Base-by-base conservation (phyloP, 2,888 invertebrate genomes). In the Limnephilus lunatus region DNA sequence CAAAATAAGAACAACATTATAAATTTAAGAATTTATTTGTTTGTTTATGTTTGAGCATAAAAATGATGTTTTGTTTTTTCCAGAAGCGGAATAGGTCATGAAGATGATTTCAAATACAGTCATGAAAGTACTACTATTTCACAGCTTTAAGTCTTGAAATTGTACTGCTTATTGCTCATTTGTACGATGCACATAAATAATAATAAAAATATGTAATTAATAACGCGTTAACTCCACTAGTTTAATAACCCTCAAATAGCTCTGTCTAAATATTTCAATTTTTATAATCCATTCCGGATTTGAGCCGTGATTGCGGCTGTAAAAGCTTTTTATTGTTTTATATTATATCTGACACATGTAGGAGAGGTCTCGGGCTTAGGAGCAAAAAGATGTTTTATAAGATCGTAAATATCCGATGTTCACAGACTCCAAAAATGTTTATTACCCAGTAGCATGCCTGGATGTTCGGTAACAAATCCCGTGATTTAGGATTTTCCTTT, bases 321-420 rank as follows among this genome's bases (percentile, higher is more conserved):
- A 91, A 92, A 93, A n/a, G 53, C 83, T 90, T 89, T 83, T 93
- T 93, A 93, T 92, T 93, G 92, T 92, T 91, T 87, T 92, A 88
- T 88, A 87, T 35, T 32, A 19, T 14, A 87, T 85, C 91, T 53
- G 90, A 91, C 86, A 92, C 90, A 82, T 89, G 91, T 91, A 90
- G 48, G 44, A 91, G 86, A 81, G 32, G 32, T 31, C 48, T 68
- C 86, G 68, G 90, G 81, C 85, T 81, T 86, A 91, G 91, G 82
- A 92, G 83, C 89, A 53, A 92, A 92, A 92, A 93, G 86, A 86
- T 85, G 44, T 90, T 92, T 93, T 93, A 93, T 92, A 87, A 85
- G 83, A 90, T 88, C 91, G 85, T 93, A 93, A 93, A 93, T 93
- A 93, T 89, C 85, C 93, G 89, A 92, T 93, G 91, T 91, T 92